Base-by-base conservation (phyloP, 2,797 vertebrate species). In the Picus viridis region DNA sequence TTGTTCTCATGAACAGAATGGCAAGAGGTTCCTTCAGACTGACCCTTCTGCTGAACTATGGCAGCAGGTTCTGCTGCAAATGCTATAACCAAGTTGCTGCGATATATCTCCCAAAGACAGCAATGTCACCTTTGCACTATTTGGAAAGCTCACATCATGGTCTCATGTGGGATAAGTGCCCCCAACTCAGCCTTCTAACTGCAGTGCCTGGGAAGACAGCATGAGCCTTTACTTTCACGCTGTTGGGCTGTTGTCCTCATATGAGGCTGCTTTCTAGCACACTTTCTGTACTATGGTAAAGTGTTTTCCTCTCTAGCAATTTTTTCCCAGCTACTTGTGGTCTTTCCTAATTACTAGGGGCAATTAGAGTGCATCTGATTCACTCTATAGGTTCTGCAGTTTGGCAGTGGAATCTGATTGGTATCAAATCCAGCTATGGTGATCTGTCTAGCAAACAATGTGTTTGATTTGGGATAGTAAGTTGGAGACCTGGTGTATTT, bases 71-170 rank as follows among this genome's bases (percentile, higher is more conserved):
- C 67, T 93, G 39, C 56, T 83, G 45, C 1, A 3, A 87, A 22
- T 75, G 63, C 76, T 78, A 29, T 86, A 93, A 49, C 81, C 75
- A 96, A 80, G 39, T 76, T 41, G n/a, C 47, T 22, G 4, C 81
- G 73, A 79, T 53, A 36, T 36, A 81, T 93, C 72, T 95, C 89
- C 87, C 71, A 91, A 74, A 90, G 90, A 93, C 79, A 96, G 45
- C 23, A 87, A 93, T 96, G 90, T 88, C 92, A 95, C 69, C 59
- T 90, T 82, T 69, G 7, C 12, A 69, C 26, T 93, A 3, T 69
- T 73, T 78, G 58, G 54, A 92, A 70, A 78, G 71, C 65, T 95
- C 95, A 72, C 82, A 92, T 83, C 45, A 8, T 16, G 20, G 16
- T 80, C 65, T 75, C 63, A 58, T 10, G 3, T 19, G 62, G 82